Percentiles rank a stretch among this genome's conserved stretches.
phyloP scores from a whole-genome alignment of 1,140 invertebrate genomes.

The Cherax quadricarinatus region DNA sequence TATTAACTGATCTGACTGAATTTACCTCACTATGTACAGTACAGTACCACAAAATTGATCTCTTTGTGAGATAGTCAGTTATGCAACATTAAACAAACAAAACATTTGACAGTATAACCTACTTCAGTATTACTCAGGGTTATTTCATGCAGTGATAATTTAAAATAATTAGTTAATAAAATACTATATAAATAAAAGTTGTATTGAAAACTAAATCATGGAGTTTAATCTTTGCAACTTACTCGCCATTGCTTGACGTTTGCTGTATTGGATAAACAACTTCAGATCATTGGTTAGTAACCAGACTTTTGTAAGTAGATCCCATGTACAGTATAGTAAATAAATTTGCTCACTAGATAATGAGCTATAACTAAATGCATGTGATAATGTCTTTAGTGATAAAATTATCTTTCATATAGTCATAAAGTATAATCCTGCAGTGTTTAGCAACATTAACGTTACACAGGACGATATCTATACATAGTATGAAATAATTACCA shows the following conservation, averaged over 20 bases:
- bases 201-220: not conserved
- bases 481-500: too few relatives aligned
- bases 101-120: too few relatives aligned
- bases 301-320: not conserved
- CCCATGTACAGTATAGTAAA: not conserved
- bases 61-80: too few relatives aligned
- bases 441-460: not conserved
- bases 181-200: too few relatives aligned
- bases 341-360: not conserved
- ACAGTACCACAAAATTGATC: too few relatives aligned
- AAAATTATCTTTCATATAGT: not conserved
- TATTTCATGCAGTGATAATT: too few relatives aligned
- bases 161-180: too few relatives aligned
- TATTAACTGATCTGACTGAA: too few relatives aligned
- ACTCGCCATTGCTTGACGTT: not conserved
- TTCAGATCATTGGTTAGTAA: not conserved
- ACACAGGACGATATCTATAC: not conserved
- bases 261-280: conserved; percentile 1
- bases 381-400: not conserved
- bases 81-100: too few relatives aligned
- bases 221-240: not conserved
- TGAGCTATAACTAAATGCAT: not conserved
- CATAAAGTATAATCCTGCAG: not conserved
- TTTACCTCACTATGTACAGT: too few relatives aligned
- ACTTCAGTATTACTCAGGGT: too few relatives aligned